Conservation (phyloP, 2,888 invertebrate genomes). For the Polylopha cassiicola region DNA sequence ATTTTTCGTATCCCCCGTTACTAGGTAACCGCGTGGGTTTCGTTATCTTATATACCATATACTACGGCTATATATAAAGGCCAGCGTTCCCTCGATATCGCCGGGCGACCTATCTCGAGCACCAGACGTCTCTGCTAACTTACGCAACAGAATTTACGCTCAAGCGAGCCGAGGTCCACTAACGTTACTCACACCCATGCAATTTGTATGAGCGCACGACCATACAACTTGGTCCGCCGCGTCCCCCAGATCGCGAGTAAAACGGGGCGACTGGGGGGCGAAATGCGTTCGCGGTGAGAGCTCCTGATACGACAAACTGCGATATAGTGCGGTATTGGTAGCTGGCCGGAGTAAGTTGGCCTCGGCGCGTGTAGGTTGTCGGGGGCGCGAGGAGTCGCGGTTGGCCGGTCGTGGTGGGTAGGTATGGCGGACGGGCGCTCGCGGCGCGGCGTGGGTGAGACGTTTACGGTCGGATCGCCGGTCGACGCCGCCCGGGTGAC, state of each 20-base stretch:
- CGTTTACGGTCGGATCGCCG: slow-evolving; percentile 76
- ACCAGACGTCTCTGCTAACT: slow-evolving; percentile 70
- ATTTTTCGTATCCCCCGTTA: slow-evolving; percentile 9
- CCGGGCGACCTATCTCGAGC: slow-evolving; percentile 57
- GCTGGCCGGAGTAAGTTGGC: slow-evolving; percentile 40
- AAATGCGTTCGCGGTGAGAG: slow-evolving; percentile 59
- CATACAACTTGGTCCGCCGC: slow-evolving; percentile 36
- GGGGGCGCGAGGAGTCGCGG: slow-evolving; percentile 32
- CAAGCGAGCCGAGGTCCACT: slow-evolving; percentile 69
- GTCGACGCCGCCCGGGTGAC: slow-evolving; percentile 59
- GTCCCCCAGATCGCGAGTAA: slow-evolving; percentile 36
- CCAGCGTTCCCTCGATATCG: slow-evolving; percentile 53
- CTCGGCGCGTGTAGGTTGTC: slow-evolving; percentile 34
- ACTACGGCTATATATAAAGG: slow-evolving; percentile 29
- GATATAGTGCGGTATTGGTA: slow-evolving; percentile 69
- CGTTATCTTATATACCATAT: slow-evolving; percentile 15
- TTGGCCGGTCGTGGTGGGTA: slow-evolving; percentile 49
- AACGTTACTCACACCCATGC: slow-evolving; percentile 70
- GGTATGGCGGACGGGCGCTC: slow-evolving; percentile 67
- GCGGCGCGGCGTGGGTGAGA: slow-evolving; percentile 72
- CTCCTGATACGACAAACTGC: slow-evolving; percentile 67
- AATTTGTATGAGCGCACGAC: slow-evolving; percentile 60
- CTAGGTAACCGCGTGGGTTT: slow-evolving; percentile 9
- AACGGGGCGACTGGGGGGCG: slow-evolving; percentile 48
- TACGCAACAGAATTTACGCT: slow-evolving; percentile 76